Evolutionary conservation across 2,888 invertebrate genomes (phyloP).

Genomic region (Plagiodera versicolora): DNA sequence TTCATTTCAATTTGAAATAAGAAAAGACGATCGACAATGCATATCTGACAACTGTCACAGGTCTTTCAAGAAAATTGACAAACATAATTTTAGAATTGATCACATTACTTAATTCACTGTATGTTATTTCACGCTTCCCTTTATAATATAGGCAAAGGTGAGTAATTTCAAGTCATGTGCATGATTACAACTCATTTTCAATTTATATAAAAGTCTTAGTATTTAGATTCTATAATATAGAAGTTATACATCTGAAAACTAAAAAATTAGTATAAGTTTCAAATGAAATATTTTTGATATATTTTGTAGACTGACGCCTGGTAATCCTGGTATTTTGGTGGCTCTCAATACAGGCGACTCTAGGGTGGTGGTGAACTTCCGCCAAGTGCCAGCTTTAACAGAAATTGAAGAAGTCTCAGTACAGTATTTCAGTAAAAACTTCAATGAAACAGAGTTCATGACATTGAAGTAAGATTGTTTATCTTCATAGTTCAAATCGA

Average conservation of each 20-base stretch:
- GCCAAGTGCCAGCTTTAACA: conserved; percentile 51
- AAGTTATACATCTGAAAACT: too few relatives aligned
- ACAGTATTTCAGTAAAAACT: conserved; percentile 60
- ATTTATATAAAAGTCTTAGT: too few relatives aligned
- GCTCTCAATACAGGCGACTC: conserved; percentile 66
- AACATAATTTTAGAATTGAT: too few relatives aligned
- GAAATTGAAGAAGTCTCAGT: conserved; percentile 66
- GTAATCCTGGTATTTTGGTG: conserved; percentile 75
- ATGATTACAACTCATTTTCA: not conserved
- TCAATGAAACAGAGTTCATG: conserved; percentile 50
- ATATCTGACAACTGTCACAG: too few relatives aligned
- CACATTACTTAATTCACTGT: too few relatives aligned
- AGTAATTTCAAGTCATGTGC: not conserved
- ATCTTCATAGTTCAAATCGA: too few relatives aligned
- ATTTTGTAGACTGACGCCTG: conserved; percentile 65
- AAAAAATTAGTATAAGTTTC: too few relatives aligned
- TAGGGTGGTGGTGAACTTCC: conserved; percentile 58
- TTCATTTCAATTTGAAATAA: too few relatives aligned
- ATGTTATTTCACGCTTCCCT: conserved; percentile 22
- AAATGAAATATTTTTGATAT: too few relatives aligned
- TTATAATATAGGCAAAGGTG: conserved; percentile 32
- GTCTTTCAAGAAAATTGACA: too few relatives aligned
- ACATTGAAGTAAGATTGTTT: conserved; percentile 52
- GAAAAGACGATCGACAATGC: too few relatives aligned
- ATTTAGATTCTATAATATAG: too few relatives aligned